These are phyloP conservation scores for Grus americana DNA, from an alignment of 2,113 vertebrate genomes.

Conservation along the genomic window DNA sequence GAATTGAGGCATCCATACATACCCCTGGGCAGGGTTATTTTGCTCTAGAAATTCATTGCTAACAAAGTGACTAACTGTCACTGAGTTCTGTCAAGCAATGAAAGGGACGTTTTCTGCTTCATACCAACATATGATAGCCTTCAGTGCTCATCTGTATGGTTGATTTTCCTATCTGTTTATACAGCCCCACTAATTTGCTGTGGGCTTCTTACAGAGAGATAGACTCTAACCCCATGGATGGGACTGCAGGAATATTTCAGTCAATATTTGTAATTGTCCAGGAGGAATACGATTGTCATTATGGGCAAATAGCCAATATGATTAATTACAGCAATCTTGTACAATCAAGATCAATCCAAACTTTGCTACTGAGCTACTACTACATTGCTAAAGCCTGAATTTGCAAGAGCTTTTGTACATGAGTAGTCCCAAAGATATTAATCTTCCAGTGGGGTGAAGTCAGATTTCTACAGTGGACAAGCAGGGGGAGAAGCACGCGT, in stretches of 20 bases:
- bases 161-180: not conserved
- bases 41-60: not conserved
- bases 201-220: not conserved
- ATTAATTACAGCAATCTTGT: not conserved
- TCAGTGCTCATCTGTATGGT: rapidly evolving
- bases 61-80: not conserved
- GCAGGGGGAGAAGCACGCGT: not conserved
- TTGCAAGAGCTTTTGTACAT: not conserved
- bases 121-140: not conserved
- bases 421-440: not conserved
- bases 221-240: not conserved
- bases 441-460: not conserved
- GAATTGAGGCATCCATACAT: not conserved
- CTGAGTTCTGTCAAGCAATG: not conserved
- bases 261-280: not conserved
- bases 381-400: not conserved
- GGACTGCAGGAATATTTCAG: not conserved
- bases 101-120: not conserved
- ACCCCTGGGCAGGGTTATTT: not conserved
- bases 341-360: not conserved
- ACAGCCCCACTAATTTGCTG: not conserved
- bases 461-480: not conserved
- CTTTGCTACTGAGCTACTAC: not conserved
- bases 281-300: not conserved
- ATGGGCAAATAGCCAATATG: not conserved